phyloP scores from a whole-genome alignment of 2,113 vertebrate genomes.

The Irena cyanogastra region DNA sequence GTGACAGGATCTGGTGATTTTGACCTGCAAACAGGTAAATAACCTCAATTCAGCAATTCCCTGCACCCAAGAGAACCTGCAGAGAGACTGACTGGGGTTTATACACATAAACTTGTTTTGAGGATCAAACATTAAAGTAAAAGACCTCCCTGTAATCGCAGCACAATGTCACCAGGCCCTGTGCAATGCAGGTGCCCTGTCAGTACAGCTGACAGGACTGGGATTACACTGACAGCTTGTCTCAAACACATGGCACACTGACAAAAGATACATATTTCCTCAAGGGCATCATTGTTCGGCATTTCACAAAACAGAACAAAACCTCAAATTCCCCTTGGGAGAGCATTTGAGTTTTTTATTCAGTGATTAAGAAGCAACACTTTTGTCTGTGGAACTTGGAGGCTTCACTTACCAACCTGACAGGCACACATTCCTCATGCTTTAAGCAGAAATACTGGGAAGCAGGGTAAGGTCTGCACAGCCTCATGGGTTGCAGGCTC shows the following conservation, averaged over 20 bases:
- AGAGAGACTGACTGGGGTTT: background rate
- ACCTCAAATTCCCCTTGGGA: background rate
- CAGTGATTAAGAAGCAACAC: background rate
- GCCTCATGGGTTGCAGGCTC: background rate
- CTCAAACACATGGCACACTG: background rate
- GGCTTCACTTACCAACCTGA: background rate
- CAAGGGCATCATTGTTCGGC: background rate
- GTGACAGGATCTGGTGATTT: background rate
- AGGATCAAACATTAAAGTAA: background rate
- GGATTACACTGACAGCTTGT: conserved; percentile 1
- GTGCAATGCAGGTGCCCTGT: background rate
- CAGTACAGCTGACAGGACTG: background rate
- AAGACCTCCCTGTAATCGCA: background rate
- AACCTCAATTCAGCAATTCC: background rate
- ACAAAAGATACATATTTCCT: conserved; percentile 33
- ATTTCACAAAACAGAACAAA: conserved; percentile 24
- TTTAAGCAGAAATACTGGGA: background rate
- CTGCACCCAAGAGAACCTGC: background rate
- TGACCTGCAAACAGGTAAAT: background rate
- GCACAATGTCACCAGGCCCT: background rate
- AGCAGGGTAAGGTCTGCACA: background rate
- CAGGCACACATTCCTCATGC: background rate
- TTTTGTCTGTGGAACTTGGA: background rate
- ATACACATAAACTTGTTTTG: background rate
- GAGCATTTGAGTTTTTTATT: background rate